These are phyloP conservation scores for Vimba vimba DNA, from an alignment of 2,113 vertebrate species.

Conservation along the genomic window DNA sequence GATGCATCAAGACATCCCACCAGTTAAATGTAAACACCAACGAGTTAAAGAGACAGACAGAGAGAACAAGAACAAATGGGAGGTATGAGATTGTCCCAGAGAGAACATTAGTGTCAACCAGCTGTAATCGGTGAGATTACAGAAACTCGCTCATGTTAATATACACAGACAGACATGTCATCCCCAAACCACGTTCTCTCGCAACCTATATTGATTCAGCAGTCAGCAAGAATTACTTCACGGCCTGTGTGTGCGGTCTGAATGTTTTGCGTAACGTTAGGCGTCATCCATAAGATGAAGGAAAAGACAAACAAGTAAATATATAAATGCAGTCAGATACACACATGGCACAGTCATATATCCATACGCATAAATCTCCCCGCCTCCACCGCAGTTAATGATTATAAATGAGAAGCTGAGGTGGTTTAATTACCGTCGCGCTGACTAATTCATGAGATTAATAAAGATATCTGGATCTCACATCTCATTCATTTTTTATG, in stretches of 20 bases:
- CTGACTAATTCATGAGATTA: slow-evolving; percentile 43
- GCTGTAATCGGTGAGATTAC: slow-evolving; percentile 42
- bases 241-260: not conserved
- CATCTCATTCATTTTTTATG: slow-evolving; percentile 45
- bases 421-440: slow-evolving; percentile 25
- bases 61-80: slow-evolving; percentile 27
- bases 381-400: slow-evolving; percentile 17
- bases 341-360: slow-evolving; percentile 27
- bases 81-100: slow-evolving; percentile 18
- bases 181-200: slow-evolving; percentile 39
- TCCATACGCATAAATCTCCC: not conserved
- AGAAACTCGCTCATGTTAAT: slow-evolving; percentile 41
- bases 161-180: slow-evolving; percentile 32
- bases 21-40: slow-evolving; percentile 29
- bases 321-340: slow-evolving; percentile 6
- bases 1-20: not conserved
- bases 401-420: slow-evolving; percentile 46
- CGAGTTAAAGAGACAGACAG: not conserved
- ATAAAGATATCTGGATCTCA: slow-evolving; percentile 44
- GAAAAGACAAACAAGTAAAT: slow-evolving; percentile 23
- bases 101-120: slow-evolving; percentile 25
- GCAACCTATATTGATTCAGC: slow-evolving; percentile 44
- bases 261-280: slow-evolving; percentile 10
- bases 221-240: slow-evolving; percentile 20
- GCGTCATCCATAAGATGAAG: slow-evolving; percentile 7